These are phyloP conservation scores for Drosophila nigricruria DNA, from an alignment of 2,888 invertebrate species.

Conservation along the genomic window DNA sequence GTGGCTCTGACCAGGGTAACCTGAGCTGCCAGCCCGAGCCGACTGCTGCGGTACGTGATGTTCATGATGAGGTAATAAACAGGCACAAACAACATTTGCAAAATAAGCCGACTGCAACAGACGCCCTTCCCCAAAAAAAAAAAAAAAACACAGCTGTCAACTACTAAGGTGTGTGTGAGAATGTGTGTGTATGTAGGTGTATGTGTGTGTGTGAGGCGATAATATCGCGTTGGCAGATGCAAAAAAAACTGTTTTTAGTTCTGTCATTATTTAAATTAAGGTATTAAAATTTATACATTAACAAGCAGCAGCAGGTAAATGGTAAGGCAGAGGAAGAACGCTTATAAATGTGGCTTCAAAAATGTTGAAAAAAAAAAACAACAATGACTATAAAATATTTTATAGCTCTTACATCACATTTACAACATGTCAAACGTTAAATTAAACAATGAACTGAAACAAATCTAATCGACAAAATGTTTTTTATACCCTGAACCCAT, in stretches of 20 bases:
- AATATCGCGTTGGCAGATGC: constrained; percentile 52
- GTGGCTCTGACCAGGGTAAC: constrained; percentile 54
- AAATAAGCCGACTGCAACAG: constrained; percentile 22
- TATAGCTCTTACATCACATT: not conserved
- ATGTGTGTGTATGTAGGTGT: constrained; percentile 19
- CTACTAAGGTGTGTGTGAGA: constrained; percentile 6
- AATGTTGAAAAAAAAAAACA: not conserved
- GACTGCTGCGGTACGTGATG: constrained; percentile 67
- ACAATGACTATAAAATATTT: not conserved
- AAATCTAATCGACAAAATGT: not conserved
- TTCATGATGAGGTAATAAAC: constrained; percentile 67
- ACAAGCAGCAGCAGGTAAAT: constrained; percentile 1
- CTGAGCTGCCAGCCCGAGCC: constrained; percentile 51
- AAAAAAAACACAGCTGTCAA: constrained; percentile 64
- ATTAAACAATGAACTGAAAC: not conserved
- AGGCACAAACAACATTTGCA: constrained; percentile 46
- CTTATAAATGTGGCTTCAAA: not conserved
- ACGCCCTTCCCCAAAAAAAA: constrained; percentile 51
- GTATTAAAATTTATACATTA: constrained; percentile 33
- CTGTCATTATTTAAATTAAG: constrained; percentile 46
- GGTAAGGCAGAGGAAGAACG: constrained; percentile 2
- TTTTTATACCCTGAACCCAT: too few relatives aligned
- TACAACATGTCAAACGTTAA: not conserved
- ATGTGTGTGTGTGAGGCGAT: constrained; percentile 11
- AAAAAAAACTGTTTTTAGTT: constrained; percentile 38